Evolutionary conservation across 2,797 vertebrate genomes (phyloP), one percentile per base, ranked within the genome.

Genomic region (Pelochelys cantorii): DNA sequence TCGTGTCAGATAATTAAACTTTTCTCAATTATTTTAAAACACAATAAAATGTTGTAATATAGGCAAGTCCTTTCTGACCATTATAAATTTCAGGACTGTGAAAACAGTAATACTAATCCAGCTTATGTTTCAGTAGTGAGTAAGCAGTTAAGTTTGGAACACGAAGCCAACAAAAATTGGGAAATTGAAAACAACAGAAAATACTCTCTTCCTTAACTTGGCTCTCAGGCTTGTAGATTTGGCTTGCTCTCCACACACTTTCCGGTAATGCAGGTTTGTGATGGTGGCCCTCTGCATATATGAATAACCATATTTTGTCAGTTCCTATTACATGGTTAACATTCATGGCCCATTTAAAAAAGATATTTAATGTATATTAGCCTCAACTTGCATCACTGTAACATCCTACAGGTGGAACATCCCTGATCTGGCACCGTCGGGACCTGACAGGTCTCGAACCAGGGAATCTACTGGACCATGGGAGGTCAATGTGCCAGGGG

Each of bases 341-440:
- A 11, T 89, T 92, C 2, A 1, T 79, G 31, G 37, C 13, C 29
- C 48, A 29, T 90, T 14, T 83, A 91, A 79, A 81, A 71, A 84
- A 81, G n/a, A 79, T 88, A 79, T 90, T 92, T 85, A 86, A 54
- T 89, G 48, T 82, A 84, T 57, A 11, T 83, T n/a, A 88, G 1
- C 18, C 79, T 62, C 42, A 94, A 57, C 88, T 95, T 80, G 79
- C 65, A 14, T 82, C 71, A 88, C 78, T 59, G 59, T 94, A 93
- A 89, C 27, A 90, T 27, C 77, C n/a, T 48, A 1, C 8, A 48
- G 42, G 42, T 48, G 42, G 42, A 48, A 48, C 42, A 48, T 48
- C 42, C 42, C 42, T 48, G 42, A 8, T 48, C 42, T 48, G 42
- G 42, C 42, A 48, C 42, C 42, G 7, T 48, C 7, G 42, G 42